A percentile compares a stretch with the other conserved stretches of the same genome.
phyloP scores from a whole-genome alignment of 2,888 invertebrate genomes.

The Xanthia icteritia region DNA sequence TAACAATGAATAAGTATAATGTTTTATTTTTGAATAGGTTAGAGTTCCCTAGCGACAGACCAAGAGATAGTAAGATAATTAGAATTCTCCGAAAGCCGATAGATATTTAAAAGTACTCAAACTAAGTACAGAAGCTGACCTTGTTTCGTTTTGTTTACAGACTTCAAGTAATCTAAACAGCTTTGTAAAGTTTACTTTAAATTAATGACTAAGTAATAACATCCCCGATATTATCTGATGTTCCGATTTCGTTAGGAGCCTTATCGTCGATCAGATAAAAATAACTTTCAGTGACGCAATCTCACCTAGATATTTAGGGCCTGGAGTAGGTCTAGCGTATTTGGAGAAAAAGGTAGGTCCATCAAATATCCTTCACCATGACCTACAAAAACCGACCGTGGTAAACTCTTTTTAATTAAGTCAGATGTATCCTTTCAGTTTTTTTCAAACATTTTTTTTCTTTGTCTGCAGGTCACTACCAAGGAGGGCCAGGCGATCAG shows the following conservation, averaged over 20 bases:
- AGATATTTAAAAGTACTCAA: conserved; percentile 33
- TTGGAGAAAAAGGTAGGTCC: background rate
- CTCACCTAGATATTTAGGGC: conserved; percentile 14
- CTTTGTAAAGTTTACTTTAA: conserved; percentile 62
- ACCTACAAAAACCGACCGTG: conserved; percentile 7
- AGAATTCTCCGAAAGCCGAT: conserved; percentile 23
- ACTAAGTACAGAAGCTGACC: conserved; percentile 44
- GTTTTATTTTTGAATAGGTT: background rate
- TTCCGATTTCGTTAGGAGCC: conserved; percentile 33
- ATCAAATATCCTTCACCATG: background rate
- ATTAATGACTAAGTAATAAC: conserved; percentile 53
- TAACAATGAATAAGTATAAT: background rate
- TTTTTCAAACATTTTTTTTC: conserved; percentile 18
- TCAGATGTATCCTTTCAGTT: background rate
- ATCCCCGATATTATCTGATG: conserved; percentile 10
- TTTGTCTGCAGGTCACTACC: conserved; percentile 91
- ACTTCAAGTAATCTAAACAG: conserved; percentile 59
- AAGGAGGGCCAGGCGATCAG: conserved; percentile 93
- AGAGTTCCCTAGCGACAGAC: conserved; percentile 15
- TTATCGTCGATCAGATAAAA: conserved; percentile 29
- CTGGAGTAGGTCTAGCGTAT: background rate
- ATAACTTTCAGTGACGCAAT: conserved; percentile 32
- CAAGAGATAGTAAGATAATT: conserved; percentile 9
- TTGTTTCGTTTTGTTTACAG: conserved; percentile 52
- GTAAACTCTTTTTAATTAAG: background rate